Conservation (phyloP, 2,113 vertebrate species). For the Cavia aperea region DNA sequence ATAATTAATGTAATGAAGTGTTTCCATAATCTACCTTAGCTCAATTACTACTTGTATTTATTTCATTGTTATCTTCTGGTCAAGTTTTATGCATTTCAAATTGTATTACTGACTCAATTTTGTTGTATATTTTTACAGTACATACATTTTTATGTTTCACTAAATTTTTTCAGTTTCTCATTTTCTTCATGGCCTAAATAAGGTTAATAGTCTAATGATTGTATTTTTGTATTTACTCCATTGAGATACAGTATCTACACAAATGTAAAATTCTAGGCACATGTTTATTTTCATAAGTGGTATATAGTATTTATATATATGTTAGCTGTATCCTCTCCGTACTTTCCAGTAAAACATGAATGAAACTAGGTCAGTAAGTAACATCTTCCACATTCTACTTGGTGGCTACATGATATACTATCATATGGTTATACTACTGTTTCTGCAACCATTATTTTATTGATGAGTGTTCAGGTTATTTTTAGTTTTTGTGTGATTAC, state of each 20-base stretch:
- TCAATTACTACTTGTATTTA: background rate
- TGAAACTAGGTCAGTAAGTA: background rate
- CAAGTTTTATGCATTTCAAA: background rate
- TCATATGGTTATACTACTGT: background rate
- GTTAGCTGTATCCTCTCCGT: background rate
- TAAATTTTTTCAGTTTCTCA: background rate
- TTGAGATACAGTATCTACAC: background rate
- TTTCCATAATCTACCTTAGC: constrained; percentile 25
- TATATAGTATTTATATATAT: background rate
- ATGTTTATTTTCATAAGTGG: background rate
- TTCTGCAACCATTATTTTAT: background rate
- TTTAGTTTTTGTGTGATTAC: background rate
- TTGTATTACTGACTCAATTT: constrained; percentile 15
- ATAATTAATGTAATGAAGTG: background rate
- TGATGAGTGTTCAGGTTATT: constrained; percentile 1
- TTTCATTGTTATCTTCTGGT: constrained; percentile 4
- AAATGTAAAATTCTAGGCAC: background rate
- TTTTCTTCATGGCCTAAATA: background rate
- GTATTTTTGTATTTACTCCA: background rate
- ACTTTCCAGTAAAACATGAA: background rate
- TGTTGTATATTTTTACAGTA: background rate
- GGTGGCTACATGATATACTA: background rate
- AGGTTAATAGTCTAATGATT: background rate
- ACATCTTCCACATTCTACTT: background rate
- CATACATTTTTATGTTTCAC: background rate